phyloP scores from a whole-genome alignment of 2,797 vertebrate genomes.

The Orestias chungarensis region DNA sequence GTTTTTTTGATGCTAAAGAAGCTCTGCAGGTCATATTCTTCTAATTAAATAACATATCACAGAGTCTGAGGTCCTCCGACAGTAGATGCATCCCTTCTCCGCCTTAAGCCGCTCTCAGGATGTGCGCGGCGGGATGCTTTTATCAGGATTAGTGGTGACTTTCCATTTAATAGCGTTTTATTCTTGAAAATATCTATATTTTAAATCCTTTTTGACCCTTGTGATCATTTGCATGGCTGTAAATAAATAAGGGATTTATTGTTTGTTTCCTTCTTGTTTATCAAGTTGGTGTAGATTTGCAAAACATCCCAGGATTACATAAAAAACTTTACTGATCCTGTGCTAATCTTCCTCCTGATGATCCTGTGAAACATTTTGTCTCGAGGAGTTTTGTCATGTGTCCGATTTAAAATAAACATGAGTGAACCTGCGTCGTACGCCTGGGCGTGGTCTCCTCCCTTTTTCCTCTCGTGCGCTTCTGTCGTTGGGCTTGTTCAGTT shows the following conservation, averaged over 20 bases:
- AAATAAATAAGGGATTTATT: constrained; percentile 11
- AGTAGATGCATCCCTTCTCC: constrained; percentile 23
- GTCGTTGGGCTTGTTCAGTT: neutral
- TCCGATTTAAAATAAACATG: constrained; percentile 68
- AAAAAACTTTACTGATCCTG: constrained; percentile 64
- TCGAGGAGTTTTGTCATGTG: constrained; percentile 54
- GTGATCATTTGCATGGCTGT: constrained; percentile 49
- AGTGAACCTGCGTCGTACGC: neutral
- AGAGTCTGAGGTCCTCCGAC: constrained; percentile 18
- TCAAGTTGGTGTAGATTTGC: constrained; percentile 39
- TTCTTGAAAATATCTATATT: constrained; percentile 7
- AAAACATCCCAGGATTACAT: constrained; percentile 38
- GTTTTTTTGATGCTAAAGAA: neutral
- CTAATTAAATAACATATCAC: constrained; percentile 35
- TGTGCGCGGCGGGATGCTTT: constrained; percentile 21
- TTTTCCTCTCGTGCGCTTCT: neutral
- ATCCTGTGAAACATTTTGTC: constrained; percentile 39
- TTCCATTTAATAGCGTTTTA: constrained; percentile 55
- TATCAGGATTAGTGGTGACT: neutral
- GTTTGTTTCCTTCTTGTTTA: constrained; percentile 5
- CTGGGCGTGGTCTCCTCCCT: constrained; percentile 43
- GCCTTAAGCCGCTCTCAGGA: constrained; percentile 66
- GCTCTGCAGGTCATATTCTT: constrained; percentile 5
- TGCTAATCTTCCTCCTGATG: constrained; percentile 48
- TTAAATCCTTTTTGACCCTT: neutral